A percentile compares a stretch with the other conserved stretches of the same genome.
Conservation (phyloP, 2,113 vertebrate genomes). For the Dendrocopos noguchii region DNA sequence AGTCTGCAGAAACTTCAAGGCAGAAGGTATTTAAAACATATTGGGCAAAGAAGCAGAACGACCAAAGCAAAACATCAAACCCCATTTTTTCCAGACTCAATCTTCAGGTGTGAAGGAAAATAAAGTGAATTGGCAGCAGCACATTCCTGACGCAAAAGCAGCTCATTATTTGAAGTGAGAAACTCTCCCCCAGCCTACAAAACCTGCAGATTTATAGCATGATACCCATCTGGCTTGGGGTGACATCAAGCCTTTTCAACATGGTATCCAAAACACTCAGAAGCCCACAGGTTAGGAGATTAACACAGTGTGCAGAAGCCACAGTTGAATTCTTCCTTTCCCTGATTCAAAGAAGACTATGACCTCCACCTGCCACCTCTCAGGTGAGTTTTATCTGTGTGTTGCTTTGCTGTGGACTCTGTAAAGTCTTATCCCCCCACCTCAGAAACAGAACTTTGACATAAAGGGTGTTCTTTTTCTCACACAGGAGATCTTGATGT, state of each 20-base stretch:
- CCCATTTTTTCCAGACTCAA: neutral
- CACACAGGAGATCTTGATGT: neutral
- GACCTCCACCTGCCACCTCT: neutral
- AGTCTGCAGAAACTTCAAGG: neutral
- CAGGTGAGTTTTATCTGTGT: neutral
- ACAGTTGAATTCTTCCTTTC: neutral
- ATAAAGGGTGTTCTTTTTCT: neutral
- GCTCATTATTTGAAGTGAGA: conserved; percentile 6
- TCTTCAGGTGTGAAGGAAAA: conserved; percentile 6
- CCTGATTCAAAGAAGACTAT: neutral
- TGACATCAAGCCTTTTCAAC: neutral
- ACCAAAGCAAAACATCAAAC: neutral
- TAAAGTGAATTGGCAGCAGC: neutral
- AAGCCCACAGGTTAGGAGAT: neutral
- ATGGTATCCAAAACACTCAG: neutral
- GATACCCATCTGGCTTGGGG: neutral
- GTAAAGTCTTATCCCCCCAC: neutral
- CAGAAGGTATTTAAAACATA: neutral
- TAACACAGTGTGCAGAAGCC: neutral
- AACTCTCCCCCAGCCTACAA: neutral
- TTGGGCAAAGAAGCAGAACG: neutral
- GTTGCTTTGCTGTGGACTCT: neutral
- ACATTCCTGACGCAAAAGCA: neutral
- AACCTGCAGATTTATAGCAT: neutral
- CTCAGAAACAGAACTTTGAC: neutral